Percentiles rank a stretch among this genome's conserved stretches.
These are phyloP conservation scores for Mormoops blainvillei DNA, from an alignment of 2,113 vertebrate species.

Conservation along the genomic window DNA sequence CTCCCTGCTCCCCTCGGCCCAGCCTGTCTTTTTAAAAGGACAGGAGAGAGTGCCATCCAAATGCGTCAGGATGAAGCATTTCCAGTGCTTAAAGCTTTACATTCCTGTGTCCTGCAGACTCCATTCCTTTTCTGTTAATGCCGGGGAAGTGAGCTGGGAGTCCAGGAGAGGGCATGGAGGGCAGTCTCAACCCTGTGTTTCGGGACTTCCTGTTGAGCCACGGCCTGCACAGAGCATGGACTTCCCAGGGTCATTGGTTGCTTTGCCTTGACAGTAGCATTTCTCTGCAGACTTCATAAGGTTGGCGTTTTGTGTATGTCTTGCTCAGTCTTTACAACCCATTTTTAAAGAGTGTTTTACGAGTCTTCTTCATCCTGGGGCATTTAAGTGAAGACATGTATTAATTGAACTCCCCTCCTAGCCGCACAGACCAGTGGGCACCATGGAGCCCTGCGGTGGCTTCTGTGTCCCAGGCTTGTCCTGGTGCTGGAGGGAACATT, in stretches of 20 bases:
- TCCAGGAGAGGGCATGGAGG: fast-evolving
- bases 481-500: not conserved
- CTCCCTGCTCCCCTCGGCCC: not conserved
- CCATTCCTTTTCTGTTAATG: not conserved
- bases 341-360: not conserved
- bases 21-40: not conserved
- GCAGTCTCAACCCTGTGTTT: fast-evolving
- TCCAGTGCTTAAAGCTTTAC: not conserved
- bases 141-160: not conserved
- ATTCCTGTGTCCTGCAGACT: not conserved
- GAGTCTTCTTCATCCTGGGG: not conserved
- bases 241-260: not conserved
- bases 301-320: not conserved
- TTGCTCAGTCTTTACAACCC: not conserved
- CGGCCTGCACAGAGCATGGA: fast-evolving
- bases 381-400: not conserved
- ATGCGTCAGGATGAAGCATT: not conserved
- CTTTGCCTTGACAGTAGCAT: not conserved
- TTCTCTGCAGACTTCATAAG: not conserved
- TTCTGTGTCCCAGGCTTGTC: not conserved
- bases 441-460: not conserved
- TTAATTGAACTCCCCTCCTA: not conserved
- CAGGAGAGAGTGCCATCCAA: not conserved
- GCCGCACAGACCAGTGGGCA: not conserved
- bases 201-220: not conserved